Base-by-base conservation (phyloP, 2,113 vertebrate genomes). In the Ornithorhynchus anatinus region DNA sequence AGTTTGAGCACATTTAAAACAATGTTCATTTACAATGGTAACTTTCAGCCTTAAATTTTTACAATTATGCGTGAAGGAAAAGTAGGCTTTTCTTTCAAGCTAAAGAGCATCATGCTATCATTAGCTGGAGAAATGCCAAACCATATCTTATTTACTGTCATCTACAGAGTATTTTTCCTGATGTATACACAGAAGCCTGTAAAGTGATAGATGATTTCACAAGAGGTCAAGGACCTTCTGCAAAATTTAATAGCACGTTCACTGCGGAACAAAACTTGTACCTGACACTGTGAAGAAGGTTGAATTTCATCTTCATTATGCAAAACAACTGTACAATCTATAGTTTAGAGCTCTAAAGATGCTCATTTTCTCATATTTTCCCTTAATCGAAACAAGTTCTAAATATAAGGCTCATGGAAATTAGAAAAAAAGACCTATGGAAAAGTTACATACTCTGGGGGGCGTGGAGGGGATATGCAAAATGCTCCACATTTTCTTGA, bases 381-480 rank as follows among this genome's bases (percentile, higher is more conserved):
- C 20, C 42, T 54, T 27, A 72, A 75, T 22, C 17, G 59, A 60
- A 89, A 53, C 20, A 79, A 20, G 12, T 58, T 56, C 59, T 68
- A 79, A 20, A 45, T 23, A 20, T 45, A 22, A 45, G 10, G 14
- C n/a, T n/a, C n/a, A n/a, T n/a, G n/a, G 15, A 42, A 42, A 42
- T 15, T 42, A 13, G 40, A 42, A 15, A 11, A 42, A 42, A 42
- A 42, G 11, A n/a, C n/a, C n/a, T n/a, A 78, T 25, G 64, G 58
- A 15, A 35, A 53, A 69, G 61, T 36, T 15, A 52, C 47, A 59
- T 65, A 66, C 52, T 14, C 15, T 56, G 13, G 69, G 36, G 56
- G 11, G 35, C 38, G 2, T 67, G 61, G 32, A 50, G 64, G 72
- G 1, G 5, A 43, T 37, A 56, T 33, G n/a, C 36, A 43, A 60